Percentiles rank a stretch among this genome's conserved stretches.
phyloP scores from a whole-genome alignment of 1,140 invertebrate species.

The Drosophila littoralis region DNA sequence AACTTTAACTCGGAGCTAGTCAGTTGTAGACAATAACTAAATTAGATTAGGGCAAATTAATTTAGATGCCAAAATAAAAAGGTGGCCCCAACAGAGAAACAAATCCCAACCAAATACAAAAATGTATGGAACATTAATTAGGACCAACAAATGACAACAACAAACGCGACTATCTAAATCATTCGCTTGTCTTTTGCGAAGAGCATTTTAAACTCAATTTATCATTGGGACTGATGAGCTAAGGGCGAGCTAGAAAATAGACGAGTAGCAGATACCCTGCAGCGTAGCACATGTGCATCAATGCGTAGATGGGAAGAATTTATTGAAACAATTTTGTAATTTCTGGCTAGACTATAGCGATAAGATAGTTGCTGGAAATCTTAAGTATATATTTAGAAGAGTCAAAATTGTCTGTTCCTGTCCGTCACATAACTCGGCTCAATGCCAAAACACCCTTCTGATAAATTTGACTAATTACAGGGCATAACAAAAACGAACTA shows the following conservation, averaged over 20 bases:
- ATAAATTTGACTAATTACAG: not conserved
- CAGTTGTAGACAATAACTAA: slow-evolving; percentile 59
- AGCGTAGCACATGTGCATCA: not conserved
- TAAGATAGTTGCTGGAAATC: no score
- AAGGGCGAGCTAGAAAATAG: not conserved
- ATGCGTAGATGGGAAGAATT: not conserved
- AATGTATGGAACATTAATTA: slow-evolving; percentile 74
- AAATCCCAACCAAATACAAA: slow-evolving; percentile 29
- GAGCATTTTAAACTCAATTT: slow-evolving; percentile 74
- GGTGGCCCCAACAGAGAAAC: slow-evolving; percentile 3
- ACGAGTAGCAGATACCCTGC: not conserved
- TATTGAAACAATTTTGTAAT: no score
- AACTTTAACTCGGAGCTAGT: slow-evolving; percentile 37
- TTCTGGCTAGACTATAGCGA: no score
- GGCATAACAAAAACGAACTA: not conserved
- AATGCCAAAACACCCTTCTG: not conserved
- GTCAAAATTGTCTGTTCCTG: not conserved
- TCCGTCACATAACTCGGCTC: not conserved
- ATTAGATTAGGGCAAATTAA: slow-evolving; percentile 59
- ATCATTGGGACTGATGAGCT: slow-evolving; percentile 66
- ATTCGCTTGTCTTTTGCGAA: slow-evolving; percentile 51
- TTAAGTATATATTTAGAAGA: no score
- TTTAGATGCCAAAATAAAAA: slow-evolving; percentile 35
- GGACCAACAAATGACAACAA: slow-evolving; percentile 34
- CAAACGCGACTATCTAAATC: slow-evolving; percentile 57